phyloP scores from a whole-genome alignment of 2,888 invertebrate genomes.

The Aricia artaxerxes region DNA sequence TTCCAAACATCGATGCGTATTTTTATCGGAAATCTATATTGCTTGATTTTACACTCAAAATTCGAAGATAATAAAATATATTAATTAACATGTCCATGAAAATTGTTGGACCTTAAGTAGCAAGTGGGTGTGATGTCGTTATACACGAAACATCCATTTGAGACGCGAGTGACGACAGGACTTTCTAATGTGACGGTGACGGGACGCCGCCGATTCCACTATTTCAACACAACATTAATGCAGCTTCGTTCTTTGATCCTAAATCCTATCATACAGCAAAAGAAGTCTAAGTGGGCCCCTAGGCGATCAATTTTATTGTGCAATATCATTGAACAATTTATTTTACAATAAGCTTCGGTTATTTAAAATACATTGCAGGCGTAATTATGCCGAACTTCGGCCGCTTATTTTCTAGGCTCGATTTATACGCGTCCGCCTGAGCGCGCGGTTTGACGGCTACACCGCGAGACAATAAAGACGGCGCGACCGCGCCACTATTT shows the following conservation, averaged over 20 bases:
- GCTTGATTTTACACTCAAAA: not conserved
- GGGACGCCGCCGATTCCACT: not conserved
- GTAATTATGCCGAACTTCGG: too few relatives aligned
- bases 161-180: not conserved
- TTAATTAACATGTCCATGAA: not conserved
- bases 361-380: too few relatives aligned
- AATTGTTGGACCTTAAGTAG: not conserved
- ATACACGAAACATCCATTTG: constrained; percentile 19
- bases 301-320: too few relatives aligned
- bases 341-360: too few relatives aligned
- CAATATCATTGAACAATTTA: too few relatives aligned
- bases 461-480: too few relatives aligned
- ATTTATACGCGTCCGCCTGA: too few relatives aligned
- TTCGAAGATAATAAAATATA: not conserved
- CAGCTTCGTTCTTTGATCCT: not conserved
- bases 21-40: not conserved
- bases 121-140: constrained; percentile 4
- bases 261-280: too few relatives aligned
- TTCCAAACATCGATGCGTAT: not conserved
- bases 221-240: not conserved
- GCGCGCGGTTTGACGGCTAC: too few relatives aligned
- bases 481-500: too few relatives aligned
- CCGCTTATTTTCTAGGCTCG: too few relatives aligned
- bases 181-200: constrained; percentile 2
- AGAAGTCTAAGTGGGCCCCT: too few relatives aligned